Percentiles rank a stretch among this genome's conserved stretches.
phyloP scores from a whole-genome alignment of 2,888 invertebrate genomes.

The Ectemnius cavifrons region DNA sequence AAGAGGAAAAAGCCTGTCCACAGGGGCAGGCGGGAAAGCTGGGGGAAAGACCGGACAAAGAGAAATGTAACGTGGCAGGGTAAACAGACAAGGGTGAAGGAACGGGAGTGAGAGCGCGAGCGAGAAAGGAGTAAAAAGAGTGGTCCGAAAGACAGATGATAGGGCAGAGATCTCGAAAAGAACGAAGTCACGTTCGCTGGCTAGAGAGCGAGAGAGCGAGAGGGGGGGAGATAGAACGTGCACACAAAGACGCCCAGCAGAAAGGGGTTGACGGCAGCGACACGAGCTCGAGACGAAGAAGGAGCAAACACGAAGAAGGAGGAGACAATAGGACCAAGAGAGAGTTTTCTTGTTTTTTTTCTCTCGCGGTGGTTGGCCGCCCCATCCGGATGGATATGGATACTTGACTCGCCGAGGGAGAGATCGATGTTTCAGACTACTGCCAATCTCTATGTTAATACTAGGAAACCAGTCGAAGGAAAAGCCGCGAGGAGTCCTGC shows the following conservation, averaged over 20 bases:
- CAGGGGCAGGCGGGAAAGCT: not conserved
- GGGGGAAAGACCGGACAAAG: constrained; percentile 20
- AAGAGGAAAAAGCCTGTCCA: not conserved
- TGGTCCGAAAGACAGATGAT: constrained; percentile 18
- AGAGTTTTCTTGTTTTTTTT: constrained; percentile 56
- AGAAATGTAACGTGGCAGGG: constrained; percentile 13
- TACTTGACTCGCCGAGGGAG: constrained; percentile 68
- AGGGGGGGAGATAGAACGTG: constrained; percentile 12
- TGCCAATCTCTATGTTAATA: constrained; percentile 78
- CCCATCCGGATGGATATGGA: constrained; percentile 66
- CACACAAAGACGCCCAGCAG: not conserved
- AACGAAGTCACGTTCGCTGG: constrained; percentile 13
- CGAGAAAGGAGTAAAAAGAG: constrained; percentile 21
- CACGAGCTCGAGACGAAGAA: constrained; percentile 10
- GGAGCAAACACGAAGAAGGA: constrained; percentile 20
- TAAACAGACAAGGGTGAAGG: constrained; percentile 37
- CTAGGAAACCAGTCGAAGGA: constrained; percentile 44
- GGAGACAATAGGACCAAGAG: constrained; percentile 31
- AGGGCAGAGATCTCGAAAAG: constrained; percentile 25
- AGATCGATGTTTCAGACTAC: constrained; percentile 76
- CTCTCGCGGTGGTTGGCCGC: constrained; percentile 46
- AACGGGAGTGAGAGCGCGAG: constrained; percentile 7
- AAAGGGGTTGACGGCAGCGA: constrained; percentile 1
- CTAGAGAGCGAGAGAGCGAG: not conserved
- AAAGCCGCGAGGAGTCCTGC: constrained; percentile 58